These are phyloP conservation scores for Acinonyx jubatus DNA, from an alignment of 2,113 vertebrate genomes.

Conservation along the genomic window DNA sequence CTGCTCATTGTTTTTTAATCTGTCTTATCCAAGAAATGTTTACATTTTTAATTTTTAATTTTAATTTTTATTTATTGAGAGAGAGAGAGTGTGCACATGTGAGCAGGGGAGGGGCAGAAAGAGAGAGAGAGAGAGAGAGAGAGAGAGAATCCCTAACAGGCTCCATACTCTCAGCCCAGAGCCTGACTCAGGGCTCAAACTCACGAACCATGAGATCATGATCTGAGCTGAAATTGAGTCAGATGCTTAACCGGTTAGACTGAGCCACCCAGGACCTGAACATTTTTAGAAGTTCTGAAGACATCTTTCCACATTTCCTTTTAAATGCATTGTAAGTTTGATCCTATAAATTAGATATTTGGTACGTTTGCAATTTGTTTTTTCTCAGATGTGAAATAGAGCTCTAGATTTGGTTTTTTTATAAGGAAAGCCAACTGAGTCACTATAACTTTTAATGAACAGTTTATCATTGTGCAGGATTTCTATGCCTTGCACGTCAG, in stretches of 20 bases:
- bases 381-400: background rate
- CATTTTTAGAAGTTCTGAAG: background rate
- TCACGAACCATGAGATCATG: no score
- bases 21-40: background rate
- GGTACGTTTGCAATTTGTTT: background rate
- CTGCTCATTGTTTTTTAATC: background rate
- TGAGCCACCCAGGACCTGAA: no score
- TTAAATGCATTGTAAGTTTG: background rate
- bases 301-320: background rate
- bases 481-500: rapidly evolving
- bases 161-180: no score
- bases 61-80: no score
- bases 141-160: no score
- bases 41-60: background rate
- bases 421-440: background rate
- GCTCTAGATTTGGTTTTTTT: background rate
- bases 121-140: no score
- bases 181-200: no score
- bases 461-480: background rate
- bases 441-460: background rate
- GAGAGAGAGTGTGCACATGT: no score
- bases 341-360: background rate
- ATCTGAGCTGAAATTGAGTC: no score
- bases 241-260: no score
- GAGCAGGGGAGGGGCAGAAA: no score